A percentile compares a stretch with the other conserved stretches of the same genome.
Conservation (phyloP, 1,140 invertebrate species). For the Pachypeltis micranthus region DNA sequence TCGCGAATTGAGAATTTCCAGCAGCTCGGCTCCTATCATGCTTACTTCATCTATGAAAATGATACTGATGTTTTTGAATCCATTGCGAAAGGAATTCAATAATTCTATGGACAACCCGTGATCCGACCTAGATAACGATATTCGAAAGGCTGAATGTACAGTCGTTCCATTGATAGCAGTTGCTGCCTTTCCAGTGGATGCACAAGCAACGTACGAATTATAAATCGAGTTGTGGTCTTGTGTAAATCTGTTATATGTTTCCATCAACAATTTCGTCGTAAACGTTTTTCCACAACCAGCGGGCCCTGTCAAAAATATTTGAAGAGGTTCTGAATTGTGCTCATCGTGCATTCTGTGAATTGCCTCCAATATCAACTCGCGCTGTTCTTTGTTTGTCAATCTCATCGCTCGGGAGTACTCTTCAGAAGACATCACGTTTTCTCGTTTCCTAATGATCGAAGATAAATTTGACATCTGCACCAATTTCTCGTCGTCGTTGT, state of each 20-base stretch:
- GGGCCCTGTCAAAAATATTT: constrained; percentile 31
- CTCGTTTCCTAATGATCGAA: constrained; percentile 1
- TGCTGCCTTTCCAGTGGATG: constrained; percentile 15
- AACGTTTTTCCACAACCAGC: constrained; percentile 31
- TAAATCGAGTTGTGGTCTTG: constrained; percentile 3
- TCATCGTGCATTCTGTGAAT: constrained; percentile 14
- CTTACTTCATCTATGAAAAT: constrained; percentile 18
- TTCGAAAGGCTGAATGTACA: constrained; percentile 19
- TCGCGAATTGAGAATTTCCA: constrained; percentile 11
- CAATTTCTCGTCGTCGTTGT: constrained; percentile 16
- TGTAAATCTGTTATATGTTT: constrained; percentile 17
- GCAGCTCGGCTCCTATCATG: constrained; percentile 14
- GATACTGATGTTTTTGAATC: constrained; percentile 3
- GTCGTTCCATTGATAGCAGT: constrained; percentile 13
- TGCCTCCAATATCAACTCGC: constrained; percentile 13
- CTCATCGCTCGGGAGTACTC: constrained; percentile 12
- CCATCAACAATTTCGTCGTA: constrained; percentile 28
- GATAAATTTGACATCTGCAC: neutral
- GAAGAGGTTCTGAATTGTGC: constrained; percentile 24
- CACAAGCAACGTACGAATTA: constrained; percentile 10
- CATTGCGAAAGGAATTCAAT: constrained; percentile 11
- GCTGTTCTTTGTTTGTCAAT: constrained; percentile 12
- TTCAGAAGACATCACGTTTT: constrained; percentile 12
- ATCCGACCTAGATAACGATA: neutral
- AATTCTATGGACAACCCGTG: constrained; percentile 1